Base-by-base conservation (phyloP, 1,140 invertebrate species). In the Heliconius melpomene region DNA sequence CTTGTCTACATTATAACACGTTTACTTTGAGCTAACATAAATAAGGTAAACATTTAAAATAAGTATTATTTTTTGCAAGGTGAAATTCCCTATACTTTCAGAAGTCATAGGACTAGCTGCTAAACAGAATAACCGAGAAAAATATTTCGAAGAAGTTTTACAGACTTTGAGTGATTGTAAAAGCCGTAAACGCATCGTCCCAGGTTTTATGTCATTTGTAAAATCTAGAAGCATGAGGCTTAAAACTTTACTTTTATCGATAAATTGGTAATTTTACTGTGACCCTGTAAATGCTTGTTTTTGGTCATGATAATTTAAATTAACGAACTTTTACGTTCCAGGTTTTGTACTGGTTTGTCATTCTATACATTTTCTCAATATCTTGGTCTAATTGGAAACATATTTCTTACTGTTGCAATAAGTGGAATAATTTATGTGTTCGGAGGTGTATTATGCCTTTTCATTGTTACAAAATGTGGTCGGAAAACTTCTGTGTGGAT, bases 321-420 rank as follows among this genome's bases (percentile, higher is more conserved):
- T 18, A 46, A 74, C 11, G 16, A 6, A 72, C n/a, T 13, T 3
- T 5, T 52, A 36, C 1, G 70, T 91, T 90, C 50, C 83, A 95
- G 97, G 97, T 91, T 97, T 54, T 96, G 96, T 36, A 96, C 96
- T 54, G 97, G 97, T 32, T 94, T 97, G 85, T 95, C 96, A 32
- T 96, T 97, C 84, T 97, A 96, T 84, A 97, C 97, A 5, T 96
- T 97, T 70, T 96, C 96, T 1, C 97, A 97, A 88, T 97, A 96
- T 84, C 95, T 97, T 70, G 96, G 96, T 0, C 94, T 95, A 77
- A 93, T 97, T 36, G 96, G 96, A 3, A 94, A 97, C 86, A 96
- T 97, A 79, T 97, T 97, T 86, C 23, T 97, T 2, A 97, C 96
- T 84, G 96, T 97, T n/a, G 95, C 96, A 2, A 81, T 96, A 2